Evolutionary conservation across 2,797 vertebrate species (phyloP).

Genomic region (Eospalax fontanierii): DNA sequence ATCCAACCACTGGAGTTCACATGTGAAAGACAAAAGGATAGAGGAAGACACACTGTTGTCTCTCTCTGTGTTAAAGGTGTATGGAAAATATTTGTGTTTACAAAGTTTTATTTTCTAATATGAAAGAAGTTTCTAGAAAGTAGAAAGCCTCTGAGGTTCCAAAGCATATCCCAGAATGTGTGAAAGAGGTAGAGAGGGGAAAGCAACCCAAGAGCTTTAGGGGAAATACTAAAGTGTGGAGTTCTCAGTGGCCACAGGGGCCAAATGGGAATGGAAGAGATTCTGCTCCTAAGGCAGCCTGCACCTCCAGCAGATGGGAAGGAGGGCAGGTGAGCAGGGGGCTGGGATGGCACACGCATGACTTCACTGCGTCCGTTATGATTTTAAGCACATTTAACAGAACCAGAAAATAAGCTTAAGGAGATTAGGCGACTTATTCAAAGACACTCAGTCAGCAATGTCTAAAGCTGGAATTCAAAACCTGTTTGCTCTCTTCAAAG

Average conservation of each 20-base stretch:
- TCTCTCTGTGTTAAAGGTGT: neutral
- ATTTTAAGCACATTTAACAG: neutral
- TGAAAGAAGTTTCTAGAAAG: constrained; percentile 48
- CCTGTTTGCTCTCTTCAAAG: neutral
- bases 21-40: neutral
- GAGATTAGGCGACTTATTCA: neutral
- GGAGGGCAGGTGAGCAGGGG: neutral
- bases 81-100: neutral
- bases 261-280: rapidly evolving
- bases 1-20: neutral
- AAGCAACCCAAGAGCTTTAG: neutral
- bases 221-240: neutral
- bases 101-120: neutral
- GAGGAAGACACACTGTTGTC: neutral
- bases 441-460: neutral
- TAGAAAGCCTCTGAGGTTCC: constrained; percentile 29
- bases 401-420: constrained; percentile 35
- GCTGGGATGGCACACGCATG: neutral
- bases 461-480: neutral
- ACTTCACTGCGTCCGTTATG: neutral
- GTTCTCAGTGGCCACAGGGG: rapidly evolving
- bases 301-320: neutral
- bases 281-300: neutral
- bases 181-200: neutral
- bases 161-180: neutral